A percentile compares a stretch with the other conserved stretches of the same genome.
Evolutionary conservation across 1,140 invertebrate species (phyloP).

Genomic region (Cotesia glomerata): DNA sequence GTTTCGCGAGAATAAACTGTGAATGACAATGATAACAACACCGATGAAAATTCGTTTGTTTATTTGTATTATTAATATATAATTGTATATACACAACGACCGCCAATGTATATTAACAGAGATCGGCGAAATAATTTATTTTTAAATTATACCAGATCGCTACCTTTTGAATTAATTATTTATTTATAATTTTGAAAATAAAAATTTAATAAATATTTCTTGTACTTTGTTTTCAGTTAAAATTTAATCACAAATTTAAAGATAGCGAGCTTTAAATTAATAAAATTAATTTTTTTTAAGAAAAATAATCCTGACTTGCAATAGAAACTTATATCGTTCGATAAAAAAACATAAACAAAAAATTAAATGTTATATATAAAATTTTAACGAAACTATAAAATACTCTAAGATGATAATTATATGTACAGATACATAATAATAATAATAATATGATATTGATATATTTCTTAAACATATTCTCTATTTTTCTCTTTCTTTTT

Average conservation of each 20-base stretch:
- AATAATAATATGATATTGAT: constrained; percentile 1
- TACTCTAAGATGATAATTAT: constrained; percentile 4
- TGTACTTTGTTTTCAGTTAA: no score
- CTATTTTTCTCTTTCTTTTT: background rate
- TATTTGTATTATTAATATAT: constrained; percentile 30
- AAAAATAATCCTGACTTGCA: background rate
- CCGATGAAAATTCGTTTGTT: constrained; percentile 30
- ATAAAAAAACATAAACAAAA: background rate
- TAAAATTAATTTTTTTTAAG: background rate
- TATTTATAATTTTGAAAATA: no score
- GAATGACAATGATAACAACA: constrained; percentile 50
- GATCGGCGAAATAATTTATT: constrained; percentile 6
- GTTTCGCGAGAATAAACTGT: constrained; percentile 41
- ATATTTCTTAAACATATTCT: background rate
- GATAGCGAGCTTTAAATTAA: background rate
- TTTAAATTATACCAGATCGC: background rate
- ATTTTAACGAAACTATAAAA: background rate
- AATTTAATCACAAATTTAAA: background rate
- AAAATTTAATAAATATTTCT: no score
- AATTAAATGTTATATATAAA: background rate
- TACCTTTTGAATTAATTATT: background rate
- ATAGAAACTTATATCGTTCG: background rate
- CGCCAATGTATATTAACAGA: constrained; percentile 5
- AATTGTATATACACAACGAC: constrained; percentile 26
- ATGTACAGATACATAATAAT: constrained; percentile 7